phyloP scores from a whole-genome alignment of 1,140 invertebrate species.

The Tetramorium alpestre region DNA sequence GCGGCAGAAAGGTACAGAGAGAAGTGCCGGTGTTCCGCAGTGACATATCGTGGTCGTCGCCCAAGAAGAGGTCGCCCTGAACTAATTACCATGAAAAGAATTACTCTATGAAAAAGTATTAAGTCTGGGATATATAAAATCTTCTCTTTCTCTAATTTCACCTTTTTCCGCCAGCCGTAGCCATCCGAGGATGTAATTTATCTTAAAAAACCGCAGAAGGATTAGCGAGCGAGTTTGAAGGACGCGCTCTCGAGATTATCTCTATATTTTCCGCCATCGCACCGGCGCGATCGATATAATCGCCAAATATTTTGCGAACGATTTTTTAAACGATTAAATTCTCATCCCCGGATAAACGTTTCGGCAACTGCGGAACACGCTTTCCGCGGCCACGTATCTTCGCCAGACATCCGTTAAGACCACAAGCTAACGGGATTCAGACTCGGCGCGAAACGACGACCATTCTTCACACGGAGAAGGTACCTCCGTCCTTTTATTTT shows the following conservation, averaged over 20 bases:
- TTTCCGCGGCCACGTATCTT: conserved; percentile 5
- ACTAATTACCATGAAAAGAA: conserved; percentile 51
- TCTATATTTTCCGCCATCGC: not conserved
- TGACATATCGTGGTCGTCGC: conserved; percentile 16
- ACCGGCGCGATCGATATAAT: not conserved
- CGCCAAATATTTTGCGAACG: not conserved
- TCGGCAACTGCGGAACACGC: not conserved
- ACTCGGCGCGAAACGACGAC: conserved; percentile 65
- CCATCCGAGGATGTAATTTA: conserved; percentile 24
- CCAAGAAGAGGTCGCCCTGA: not conserved
- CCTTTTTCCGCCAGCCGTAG: conserved; percentile 16
- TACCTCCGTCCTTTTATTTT: conserved; percentile 62
- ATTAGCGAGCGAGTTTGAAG: conserved; percentile 20
- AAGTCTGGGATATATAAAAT: conserved; percentile 48
- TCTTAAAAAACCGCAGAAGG: conserved; percentile 16
- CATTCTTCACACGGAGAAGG: conserved; percentile 63
- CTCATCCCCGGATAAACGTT: conserved; percentile 9
- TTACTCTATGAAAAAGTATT: conserved; percentile 44
- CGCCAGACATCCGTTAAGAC: conserved; percentile 47
- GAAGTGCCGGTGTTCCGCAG: not conserved
- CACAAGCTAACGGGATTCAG: conserved; percentile 58
- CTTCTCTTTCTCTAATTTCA: conserved; percentile 13
- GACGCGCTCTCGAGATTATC: not conserved
- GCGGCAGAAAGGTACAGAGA: not conserved
- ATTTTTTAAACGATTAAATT: conserved; percentile 13